Conservation (phyloP, 2,113 vertebrate species). For the Sapayoa aenigma region DNA sequence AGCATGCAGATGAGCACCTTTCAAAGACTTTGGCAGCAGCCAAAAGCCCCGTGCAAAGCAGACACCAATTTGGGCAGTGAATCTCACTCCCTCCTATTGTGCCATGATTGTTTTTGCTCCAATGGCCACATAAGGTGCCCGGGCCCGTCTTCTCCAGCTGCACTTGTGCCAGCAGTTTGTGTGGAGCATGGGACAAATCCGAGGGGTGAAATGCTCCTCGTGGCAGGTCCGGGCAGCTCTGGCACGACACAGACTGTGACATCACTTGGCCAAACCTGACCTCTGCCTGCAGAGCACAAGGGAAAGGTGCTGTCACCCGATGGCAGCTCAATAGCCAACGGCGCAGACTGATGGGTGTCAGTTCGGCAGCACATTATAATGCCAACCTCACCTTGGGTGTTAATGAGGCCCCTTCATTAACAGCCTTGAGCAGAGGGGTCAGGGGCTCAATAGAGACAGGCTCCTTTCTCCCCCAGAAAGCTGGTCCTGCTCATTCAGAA, state of each 20-base stretch:
- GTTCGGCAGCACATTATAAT: background rate
- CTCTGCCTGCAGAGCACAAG: background rate
- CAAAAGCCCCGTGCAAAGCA: background rate
- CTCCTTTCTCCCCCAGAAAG: constrained; percentile 36
- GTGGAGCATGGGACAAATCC: background rate
- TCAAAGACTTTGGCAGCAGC: background rate
- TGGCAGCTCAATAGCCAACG: background rate
- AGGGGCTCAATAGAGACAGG: constrained; percentile 5
- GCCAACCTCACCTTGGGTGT: constrained; percentile 42
- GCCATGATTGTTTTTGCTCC: background rate
- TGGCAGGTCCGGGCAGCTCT: background rate
- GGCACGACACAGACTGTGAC: background rate
- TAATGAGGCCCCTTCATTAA: constrained; percentile 56
- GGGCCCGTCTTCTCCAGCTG: background rate
- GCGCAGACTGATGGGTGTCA: background rate
- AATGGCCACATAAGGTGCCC: background rate
- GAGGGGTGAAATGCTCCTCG: background rate
- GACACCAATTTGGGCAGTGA: background rate
- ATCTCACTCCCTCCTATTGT: background rate
- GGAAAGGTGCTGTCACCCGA: background rate
- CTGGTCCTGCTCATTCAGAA: constrained; percentile 54
- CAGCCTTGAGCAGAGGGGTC: constrained; percentile 22
- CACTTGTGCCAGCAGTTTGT: background rate
- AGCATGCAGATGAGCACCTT: background rate
- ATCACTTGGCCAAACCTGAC: constrained; percentile 5